Base-by-base conservation (phyloP, 2,113 vertebrate species). In the Aldabrachelys gigantea region DNA sequence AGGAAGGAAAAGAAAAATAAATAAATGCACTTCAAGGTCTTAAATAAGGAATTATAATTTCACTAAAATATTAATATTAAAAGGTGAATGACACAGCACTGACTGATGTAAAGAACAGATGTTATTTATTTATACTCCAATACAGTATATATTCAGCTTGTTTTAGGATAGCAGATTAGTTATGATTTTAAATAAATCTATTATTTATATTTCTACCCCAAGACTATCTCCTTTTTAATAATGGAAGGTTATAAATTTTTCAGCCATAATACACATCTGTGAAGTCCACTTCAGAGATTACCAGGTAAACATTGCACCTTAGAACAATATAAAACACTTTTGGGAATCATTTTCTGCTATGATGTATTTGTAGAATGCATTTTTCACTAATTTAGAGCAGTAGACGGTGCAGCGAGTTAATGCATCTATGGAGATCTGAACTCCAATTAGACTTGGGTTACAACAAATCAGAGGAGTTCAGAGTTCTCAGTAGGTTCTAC, bases 381-480 rank as follows among this genome's bases (percentile, higher is more conserved):
- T 91, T 94, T 86, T 69, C 92, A 93, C 17, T 88, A 65, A 44
- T 22, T 69, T 72, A 14, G 88, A 88, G 14, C 84, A 50, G n/a
- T 44, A 57, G 22, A 57, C 21, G 2, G 1, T 29, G 1, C 1
- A 83, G 0, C 72, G 4, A 31, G 7, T 38, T 84, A 88, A 4
- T 29, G 25, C 35, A 88, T 91, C 53, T 87, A 78, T 2, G 2
- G 6, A 80, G 29, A 38, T 41, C 85, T 47, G n/a, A 54, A 14
- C 41, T 91, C 3, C n/a, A 6, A 4, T 4, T 72, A 80, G 21
- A 10, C 3, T 5, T 72, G 79, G 41, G 3, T 89, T 85, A 49
- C 9, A 47, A 1, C 29, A 89, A 83, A 38, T 38, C 65, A 72
- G 65, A 72, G 8, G n/a, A 69, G 10, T 72, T 38, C 21, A 8